Base-by-base conservation (phyloP, 1,140 invertebrate species). In the Parapsyche elsis region DNA sequence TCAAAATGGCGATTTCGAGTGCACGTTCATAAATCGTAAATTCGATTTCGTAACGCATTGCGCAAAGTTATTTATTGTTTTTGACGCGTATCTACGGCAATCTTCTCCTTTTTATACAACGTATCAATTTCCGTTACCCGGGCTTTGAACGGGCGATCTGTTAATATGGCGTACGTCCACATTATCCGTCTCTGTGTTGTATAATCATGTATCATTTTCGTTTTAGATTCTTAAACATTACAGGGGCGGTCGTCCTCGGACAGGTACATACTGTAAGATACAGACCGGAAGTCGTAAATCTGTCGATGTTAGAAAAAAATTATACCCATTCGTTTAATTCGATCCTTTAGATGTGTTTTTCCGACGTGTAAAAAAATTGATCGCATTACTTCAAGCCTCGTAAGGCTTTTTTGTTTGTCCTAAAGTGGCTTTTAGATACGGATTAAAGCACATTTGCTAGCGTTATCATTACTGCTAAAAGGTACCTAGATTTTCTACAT, bases 71-170 rank as follows among this genome's bases (percentile, higher is more conserved):
- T 61, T 61, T 61, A 61, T 61, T 61, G 57, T 61, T 61, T 38
- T 61, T 21, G 57, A 19, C 24, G 23, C 24, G 24, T 67, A 67
- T 67, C 64, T 67, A 61, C 2, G 4, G 59, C n/a, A n/a, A 67
- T 26, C 64, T 10, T 30, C 64, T 10, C 24, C 23, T 67, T 26
- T 67, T 26, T 67, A 53, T 53, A 67, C 24, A 67, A 67, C 24
- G 10, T 67, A 67, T 61, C 64, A n/a, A 67, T 67, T 67, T 67
- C 64, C 64, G 64, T 23, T 67, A 67, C 64, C 57, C 21, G 14
- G 21, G 16, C 57, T n/a, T 61, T 16, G 9, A 53, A 53, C 12
- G 12, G 49, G 1, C 49, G 4, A 5, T 9, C 57, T 5, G 64
- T 26, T 67, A 26, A 67, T 67, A 24, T 30, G 21, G 24, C 24